Base-by-base conservation (phyloP, 2,113 vertebrate species). In the Epinephelus fuscoguttatus region DNA sequence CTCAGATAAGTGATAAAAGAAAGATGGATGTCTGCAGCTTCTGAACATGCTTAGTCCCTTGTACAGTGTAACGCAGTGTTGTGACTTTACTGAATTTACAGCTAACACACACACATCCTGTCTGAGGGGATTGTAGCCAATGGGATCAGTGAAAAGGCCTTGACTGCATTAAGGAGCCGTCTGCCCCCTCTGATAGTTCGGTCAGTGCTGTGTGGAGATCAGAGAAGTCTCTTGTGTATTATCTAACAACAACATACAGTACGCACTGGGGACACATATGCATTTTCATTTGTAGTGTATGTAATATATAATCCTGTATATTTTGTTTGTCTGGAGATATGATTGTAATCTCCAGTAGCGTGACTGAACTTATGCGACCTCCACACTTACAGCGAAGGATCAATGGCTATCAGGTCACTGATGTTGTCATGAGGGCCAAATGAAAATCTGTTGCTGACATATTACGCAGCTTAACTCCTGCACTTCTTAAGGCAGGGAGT, bases 401-500 rank as follows among this genome's bases (percentile, higher is more conserved):
- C 87, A 68, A 37, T 87, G 70, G 53, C 84, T 12, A 18, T 74
- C 60, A 33, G 82, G 52, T 81, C 70, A 13, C 70, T 37, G 70
- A 14, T 64, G 84, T 66, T 76, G 37, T 64, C 23, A 52, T 73
- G 17, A 17, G 62, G 33, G 50, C 59, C 49, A 84, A 62, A 86
- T 57, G 40, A 75, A 69, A 84, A 77, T 82, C 75, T 82, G 81
- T 70, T 52, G 25, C 15, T 50, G 69, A 80, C 80, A 82, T 82
- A 82, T 90, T 70, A 61, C 60, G 30, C 25, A 72, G 85, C 60
- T 85, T 88, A 90, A 72, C 69, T 66, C 18, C 21, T 19, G 53
- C 45, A 9, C 37, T 71, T 67, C 17, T 53, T 60, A 68, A 52
- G 37, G 69, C 80, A 15, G 23, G 13, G 25, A 73, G 53, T 13